These are phyloP conservation scores for Osedax frankpressi DNA, from an alignment of 2,888 invertebrate genomes.

Conservation along the genomic window DNA sequence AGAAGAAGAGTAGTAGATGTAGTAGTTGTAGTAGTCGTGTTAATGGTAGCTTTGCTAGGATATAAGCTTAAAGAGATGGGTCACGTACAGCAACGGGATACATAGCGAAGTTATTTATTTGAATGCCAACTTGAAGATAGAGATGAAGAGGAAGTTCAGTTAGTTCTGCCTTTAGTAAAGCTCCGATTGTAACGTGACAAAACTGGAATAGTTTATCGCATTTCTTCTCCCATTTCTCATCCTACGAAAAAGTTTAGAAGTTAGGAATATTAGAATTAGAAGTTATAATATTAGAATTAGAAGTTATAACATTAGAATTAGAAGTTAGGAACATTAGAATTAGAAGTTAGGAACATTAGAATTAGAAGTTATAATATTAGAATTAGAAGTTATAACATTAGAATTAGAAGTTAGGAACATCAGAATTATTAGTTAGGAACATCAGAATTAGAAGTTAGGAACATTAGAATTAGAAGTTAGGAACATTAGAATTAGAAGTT, in stretches of 20 bases:
- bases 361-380: not conserved
- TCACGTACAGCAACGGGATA: no score
- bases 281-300: not conserved
- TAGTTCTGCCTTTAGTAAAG: conserved; percentile 82
- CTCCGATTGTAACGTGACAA: conserved; percentile 85
- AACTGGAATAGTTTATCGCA: conserved; percentile 96
- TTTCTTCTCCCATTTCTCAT: conserved; percentile 95
- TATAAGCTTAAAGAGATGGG: no score
- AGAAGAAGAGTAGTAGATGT: no score
- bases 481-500: not conserved
- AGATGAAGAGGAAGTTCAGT: conserved; percentile 82
- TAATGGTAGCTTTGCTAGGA: no score
- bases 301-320: not conserved
- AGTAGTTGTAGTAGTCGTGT: no score
- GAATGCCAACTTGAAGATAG: conserved; percentile 89
- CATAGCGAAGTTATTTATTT: no score
- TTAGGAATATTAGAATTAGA: not conserved
- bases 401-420: not conserved
- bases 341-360: not conserved
- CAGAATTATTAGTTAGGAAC: not conserved
- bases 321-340: not conserved
- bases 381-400: not conserved
- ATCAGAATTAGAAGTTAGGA: not conserved
- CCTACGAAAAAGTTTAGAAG: conserved; percentile 49
- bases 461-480: not conserved